Conservation (phyloP, 2,797 vertebrate species). For the Huso huso region DNA sequence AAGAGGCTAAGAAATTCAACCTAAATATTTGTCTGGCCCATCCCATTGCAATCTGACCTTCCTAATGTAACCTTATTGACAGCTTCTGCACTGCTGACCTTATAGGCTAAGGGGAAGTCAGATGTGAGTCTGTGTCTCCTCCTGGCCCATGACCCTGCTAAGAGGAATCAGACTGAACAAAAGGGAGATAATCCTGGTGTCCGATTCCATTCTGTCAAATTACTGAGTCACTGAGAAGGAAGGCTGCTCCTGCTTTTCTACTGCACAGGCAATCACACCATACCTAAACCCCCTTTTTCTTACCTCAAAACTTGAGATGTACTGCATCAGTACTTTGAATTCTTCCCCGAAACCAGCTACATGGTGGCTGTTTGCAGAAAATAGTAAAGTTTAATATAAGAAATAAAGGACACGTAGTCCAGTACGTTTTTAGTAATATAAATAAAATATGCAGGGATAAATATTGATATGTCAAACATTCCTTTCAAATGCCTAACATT, state of each 20-base stretch:
- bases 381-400: no score
- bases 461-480: no score
- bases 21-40: neutral
- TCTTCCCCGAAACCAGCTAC: no score
- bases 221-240: constrained; percentile 61
- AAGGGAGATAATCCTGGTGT: constrained; percentile 68
- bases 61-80: constrained; percentile 21
- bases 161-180: constrained; percentile 68
- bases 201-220: constrained; percentile 67
- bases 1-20: no score
- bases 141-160: constrained; percentile 56
- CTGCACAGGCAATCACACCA: constrained; percentile 46
- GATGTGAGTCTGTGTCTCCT: constrained; percentile 52
- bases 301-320: neutral
- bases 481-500: no score
- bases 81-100: constrained; percentile 45
- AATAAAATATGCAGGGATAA: no score
- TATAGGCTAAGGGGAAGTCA: constrained; percentile 39
- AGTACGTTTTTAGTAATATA: no score
- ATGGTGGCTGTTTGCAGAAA: no score
- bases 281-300: constrained; percentile 14
- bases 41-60: constrained; percentile 19
- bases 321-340: no score
- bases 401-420: no score
- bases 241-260: constrained; percentile 58